phyloP scores from a whole-genome alignment of 1,140 invertebrate species.

The Drosophila orosa region DNA sequence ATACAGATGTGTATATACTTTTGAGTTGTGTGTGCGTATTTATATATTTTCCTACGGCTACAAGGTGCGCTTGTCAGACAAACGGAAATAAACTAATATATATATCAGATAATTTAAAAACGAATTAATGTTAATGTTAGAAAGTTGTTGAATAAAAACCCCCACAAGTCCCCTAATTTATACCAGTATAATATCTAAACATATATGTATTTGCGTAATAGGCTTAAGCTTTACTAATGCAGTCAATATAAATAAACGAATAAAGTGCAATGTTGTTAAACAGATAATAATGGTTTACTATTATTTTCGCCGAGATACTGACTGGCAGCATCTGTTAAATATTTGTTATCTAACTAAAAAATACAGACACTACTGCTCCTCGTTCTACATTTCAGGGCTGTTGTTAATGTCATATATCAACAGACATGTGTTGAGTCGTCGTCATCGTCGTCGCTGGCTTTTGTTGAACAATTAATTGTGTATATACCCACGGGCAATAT shows the following conservation, averaged over 20 bases:
- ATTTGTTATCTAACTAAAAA: conserved; percentile 47
- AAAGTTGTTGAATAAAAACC: conserved; percentile 63
- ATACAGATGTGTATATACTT: conserved; percentile 19
- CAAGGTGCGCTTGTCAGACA: conserved; percentile 52
- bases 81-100: conserved; percentile 56
- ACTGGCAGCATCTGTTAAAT: conserved; percentile 35
- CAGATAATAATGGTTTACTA: conserved; percentile 10
- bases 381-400: conserved; percentile 31
- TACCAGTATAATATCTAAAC: conserved; percentile 43
- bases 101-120: conserved; percentile 39
- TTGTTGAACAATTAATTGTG: conserved; percentile 70
- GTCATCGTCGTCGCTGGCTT: conserved; percentile 23
- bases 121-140: conserved; percentile 42
- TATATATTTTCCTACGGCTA: conserved; percentile 15
- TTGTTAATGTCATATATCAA: conserved; percentile 55
- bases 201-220: conserved; percentile 39
- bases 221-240: conserved; percentile 65
- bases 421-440: conserved; percentile 31
- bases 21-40: conserved; percentile 27
- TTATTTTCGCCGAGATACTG: neutral
- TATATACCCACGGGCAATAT: conserved; percentile 34
- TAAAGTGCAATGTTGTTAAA: conserved; percentile 73
- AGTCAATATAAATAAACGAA: conserved; percentile 76
- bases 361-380: conserved; percentile 29
- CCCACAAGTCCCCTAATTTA: conserved; percentile 50